Base-by-base conservation (phyloP, 2,113 vertebrate species). In the Phylloscopus trochiloides region DNA sequence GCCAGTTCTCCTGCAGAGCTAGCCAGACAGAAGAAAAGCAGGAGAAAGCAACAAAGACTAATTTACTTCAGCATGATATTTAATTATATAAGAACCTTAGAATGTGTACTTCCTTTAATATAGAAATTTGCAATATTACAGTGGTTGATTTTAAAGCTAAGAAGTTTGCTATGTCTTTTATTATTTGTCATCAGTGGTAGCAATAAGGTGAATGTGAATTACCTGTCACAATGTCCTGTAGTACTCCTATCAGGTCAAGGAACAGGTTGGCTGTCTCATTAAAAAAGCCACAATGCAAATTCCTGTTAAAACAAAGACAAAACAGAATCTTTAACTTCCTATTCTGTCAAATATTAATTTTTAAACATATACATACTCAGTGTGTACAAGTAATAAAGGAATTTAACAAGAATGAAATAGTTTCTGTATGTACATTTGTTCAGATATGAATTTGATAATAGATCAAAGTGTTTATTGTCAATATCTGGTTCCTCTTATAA, bases 281-380 rank as follows among this genome's bases (percentile, higher is more conserved):
- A 38, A 47, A 88, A 90, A 90, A 71, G 9, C 65, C 93, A 87
- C 72, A 81, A 22, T 24, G 15, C 11, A 61, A 95, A 67, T 40
- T 88, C 68, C 80, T 93, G 28, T 48, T 84, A 88, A 97, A 95
- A 62, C 8, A 94, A 96, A 86, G 51, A 93, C 10, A 67, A 81
- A 92, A 42, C 11, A 83, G 59, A 47, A 84, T 38, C 34, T 97
- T 97, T 85, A 97, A 31, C 58, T 96, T 92, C 36, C 18, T 28
- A 26, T 42, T 78, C 45, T 8, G 1, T 74, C 29, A 75, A 50
- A 65, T 72, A 20, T 80, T 88, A 50, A 28, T 68, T 31, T 90
- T 83, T 57, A 79, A 40, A 40, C 4, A 26, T 51, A 59, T 38
- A 77, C 20, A 32, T 38, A n/a, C 31, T 57, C 28, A 85, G 3